Conservation (phyloP, 23 tunicate species). For the Ciona savignyi region DNA sequence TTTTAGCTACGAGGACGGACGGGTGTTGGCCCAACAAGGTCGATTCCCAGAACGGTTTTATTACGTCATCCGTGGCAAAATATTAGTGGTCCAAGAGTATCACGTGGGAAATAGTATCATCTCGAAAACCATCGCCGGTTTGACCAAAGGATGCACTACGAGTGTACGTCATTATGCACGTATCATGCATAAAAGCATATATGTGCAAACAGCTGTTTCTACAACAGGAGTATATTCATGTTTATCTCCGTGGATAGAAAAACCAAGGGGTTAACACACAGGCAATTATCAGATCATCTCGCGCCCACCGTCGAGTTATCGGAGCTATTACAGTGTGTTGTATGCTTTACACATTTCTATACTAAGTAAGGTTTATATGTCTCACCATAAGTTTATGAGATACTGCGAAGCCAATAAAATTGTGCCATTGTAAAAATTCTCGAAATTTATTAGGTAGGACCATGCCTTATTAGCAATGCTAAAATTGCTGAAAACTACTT, state of each 20-base stretch:
- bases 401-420: neutral
- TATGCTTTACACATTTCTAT: too few species aligned
- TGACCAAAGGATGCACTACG: conserved; percentile 56
- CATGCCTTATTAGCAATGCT: too few species aligned
- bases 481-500: neutral
- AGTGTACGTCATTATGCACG: conserved; percentile 35
- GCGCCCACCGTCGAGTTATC: too few species aligned
- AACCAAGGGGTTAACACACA: too few species aligned
- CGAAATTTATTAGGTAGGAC: too few species aligned
- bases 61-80: conserved; percentile 37
- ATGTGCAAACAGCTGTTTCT: neutral
- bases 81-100: conserved; percentile 47
- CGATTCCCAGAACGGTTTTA: conserved; percentile 41
- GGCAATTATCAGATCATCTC: too few species aligned
- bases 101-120: conserved; percentile 52
- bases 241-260: neutral
- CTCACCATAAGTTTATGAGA: neutral
- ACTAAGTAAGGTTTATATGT: too few species aligned
- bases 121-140: conserved; percentile 36
- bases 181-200: neutral
- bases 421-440: too few species aligned
- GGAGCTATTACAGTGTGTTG: too few species aligned
- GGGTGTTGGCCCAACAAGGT: conserved; percentile 61
- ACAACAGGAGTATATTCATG: neutral
- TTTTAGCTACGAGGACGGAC: conserved; percentile 44